These are phyloP conservation scores for Tenebrosternarchus preto DNA, from an alignment of 2,113 vertebrate species.

Conservation along the genomic window DNA sequence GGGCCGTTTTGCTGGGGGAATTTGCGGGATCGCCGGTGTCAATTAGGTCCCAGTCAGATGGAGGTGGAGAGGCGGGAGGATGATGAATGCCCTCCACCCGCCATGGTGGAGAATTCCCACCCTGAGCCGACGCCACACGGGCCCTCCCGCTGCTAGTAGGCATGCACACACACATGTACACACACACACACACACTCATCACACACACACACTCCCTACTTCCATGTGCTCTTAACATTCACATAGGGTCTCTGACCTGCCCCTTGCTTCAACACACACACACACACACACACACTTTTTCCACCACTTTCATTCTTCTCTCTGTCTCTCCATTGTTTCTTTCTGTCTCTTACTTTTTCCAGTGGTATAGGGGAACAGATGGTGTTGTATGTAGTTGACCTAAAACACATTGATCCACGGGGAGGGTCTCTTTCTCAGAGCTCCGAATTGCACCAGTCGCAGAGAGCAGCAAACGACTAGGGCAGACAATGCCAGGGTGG, in stretches of 20 bases:
- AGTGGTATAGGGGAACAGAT: slow-evolving; percentile 68
- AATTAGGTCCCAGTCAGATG: slow-evolving; percentile 65
- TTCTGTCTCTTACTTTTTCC: slow-evolving; percentile 54
- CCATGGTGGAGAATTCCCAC: slow-evolving; percentile 37
- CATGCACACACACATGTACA: neutral
- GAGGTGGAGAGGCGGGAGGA: slow-evolving; percentile 60
- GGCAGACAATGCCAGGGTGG: slow-evolving; percentile 39
- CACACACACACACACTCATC: neutral
- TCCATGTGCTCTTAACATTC: slow-evolving; percentile 31
- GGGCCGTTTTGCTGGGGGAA: slow-evolving; percentile 48
- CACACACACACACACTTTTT: neutral
- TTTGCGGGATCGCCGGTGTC: slow-evolving; percentile 41
- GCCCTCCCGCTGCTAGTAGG: too few relatives aligned
- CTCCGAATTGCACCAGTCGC: slow-evolving; percentile 61
- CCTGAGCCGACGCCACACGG: slow-evolving; percentile 31
- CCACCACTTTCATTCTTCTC: neutral
- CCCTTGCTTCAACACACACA: neutral
- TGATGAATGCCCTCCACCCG: slow-evolving; percentile 61
- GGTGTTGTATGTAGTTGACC: slow-evolving; percentile 71
- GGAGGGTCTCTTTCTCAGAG: slow-evolving; percentile 55
- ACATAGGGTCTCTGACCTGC: neutral
- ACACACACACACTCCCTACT: slow-evolving; percentile 7
- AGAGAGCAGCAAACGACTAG: slow-evolving; percentile 48
- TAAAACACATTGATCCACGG: slow-evolving; percentile 67
- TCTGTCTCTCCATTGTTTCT: slow-evolving; percentile 9